These are phyloP conservation scores for Ceratotherium simum DNA, from an alignment of 2,113 vertebrate genomes.

Conservation along the genomic window DNA sequence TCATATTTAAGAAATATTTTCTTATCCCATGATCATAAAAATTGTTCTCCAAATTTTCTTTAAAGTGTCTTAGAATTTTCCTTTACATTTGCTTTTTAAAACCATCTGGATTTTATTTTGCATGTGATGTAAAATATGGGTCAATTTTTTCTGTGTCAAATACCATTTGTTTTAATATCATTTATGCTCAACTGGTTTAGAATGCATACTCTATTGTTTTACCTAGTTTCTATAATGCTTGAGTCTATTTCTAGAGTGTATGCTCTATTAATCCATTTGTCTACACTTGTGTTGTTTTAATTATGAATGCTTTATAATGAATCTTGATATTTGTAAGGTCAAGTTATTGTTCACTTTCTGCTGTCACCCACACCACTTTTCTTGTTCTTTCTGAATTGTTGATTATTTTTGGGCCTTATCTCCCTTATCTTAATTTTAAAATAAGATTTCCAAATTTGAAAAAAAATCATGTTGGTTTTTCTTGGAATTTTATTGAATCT, in stretches of 20 bases:
- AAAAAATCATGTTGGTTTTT: background rate
- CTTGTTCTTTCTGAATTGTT: constrained; percentile 8
- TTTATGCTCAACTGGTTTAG: background rate
- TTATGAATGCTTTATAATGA: background rate
- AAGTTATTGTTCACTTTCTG: background rate
- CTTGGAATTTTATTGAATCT: background rate
- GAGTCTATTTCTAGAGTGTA: background rate
- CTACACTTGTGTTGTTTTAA: background rate
- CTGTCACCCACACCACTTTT: background rate
- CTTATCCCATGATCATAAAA: constrained; percentile 2
- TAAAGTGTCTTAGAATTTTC: background rate
- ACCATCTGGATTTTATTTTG: constrained; percentile 46
- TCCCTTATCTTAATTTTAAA: constrained; percentile 33
- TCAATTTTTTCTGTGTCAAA: background rate
- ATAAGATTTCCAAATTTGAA: background rate
- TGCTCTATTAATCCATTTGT: background rate
- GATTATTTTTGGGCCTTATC: constrained; percentile 34
- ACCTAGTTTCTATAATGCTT: background rate
- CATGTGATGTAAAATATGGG: background rate
- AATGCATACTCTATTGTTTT: background rate
- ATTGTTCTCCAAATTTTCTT: background rate
- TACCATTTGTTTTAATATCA: constrained; percentile 28
- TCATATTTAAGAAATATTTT: constrained; percentile 26
- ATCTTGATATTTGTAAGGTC: background rate
- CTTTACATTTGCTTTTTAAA: constrained; percentile 32